These are phyloP conservation scores for Campylorhamphus procurvoides DNA, from an alignment of 2,113 vertebrate species.

Conservation along the genomic window DNA sequence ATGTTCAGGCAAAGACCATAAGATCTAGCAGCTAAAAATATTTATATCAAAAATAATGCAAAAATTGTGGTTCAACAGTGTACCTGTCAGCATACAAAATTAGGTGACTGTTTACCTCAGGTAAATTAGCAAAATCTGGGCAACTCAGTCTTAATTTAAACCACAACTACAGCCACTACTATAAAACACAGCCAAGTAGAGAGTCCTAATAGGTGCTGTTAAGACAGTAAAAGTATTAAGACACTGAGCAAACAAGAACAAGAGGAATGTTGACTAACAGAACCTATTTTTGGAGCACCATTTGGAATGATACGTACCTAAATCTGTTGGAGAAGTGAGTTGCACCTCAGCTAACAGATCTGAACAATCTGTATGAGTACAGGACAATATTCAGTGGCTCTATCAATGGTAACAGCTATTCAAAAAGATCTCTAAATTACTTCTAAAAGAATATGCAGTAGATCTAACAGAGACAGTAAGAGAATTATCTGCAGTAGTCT, in stretches of 20 bases:
- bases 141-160: not conserved
- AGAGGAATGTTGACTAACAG: not conserved
- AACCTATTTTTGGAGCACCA: not conserved
- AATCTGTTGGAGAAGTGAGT: not conserved
- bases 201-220: not conserved
- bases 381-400: not conserved
- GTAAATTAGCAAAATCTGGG: not conserved
- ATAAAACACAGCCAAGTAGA: rapidly evolving
- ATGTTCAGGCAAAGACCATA: not conserved
- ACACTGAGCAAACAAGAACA: not conserved
- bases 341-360: not conserved
- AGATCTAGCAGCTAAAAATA: not conserved
- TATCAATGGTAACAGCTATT: not conserved
- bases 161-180: not conserved
- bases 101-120: not conserved
- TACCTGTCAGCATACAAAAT: not conserved
- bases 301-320: not conserved
- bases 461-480: not conserved
- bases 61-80: not conserved
- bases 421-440: not conserved
- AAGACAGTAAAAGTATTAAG: not conserved
- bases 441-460: not conserved
- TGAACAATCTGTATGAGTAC: not conserved
- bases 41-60: not conserved
- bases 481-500: not conserved